phyloP scores from a whole-genome alignment of 2,888 invertebrate genomes.

The Cordilura impudica region DNA sequence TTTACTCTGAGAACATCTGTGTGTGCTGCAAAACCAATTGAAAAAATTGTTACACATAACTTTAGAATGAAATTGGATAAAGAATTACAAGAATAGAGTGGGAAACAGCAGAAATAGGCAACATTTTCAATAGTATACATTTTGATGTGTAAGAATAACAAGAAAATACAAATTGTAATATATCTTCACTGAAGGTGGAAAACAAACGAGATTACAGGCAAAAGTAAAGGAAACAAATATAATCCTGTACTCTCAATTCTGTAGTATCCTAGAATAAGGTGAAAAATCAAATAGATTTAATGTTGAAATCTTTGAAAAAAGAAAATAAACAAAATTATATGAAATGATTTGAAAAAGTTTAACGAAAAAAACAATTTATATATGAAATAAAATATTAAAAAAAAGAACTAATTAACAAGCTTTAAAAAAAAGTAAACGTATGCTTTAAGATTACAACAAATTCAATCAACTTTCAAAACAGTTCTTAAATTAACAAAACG shows the following conservation, averaged over 20 bases:
- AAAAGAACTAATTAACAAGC: constrained; percentile 3
- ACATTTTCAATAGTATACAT: constrained; percentile 38
- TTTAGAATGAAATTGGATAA: constrained; percentile 31
- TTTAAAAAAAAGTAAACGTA: constrained; percentile 37
- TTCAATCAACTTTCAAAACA: constrained; percentile 27
- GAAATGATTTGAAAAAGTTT: background rate
- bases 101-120: background rate
- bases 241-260: constrained; percentile 46
- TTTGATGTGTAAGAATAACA: constrained; percentile 21
- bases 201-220: background rate
- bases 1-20: constrained; percentile 49
- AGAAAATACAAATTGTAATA: constrained; percentile 32
- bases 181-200: constrained; percentile 42
- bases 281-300: constrained; percentile 54
- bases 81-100: constrained; percentile 27
- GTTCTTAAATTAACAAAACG: background rate
- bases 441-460: constrained; percentile 39
- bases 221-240: constrained; percentile 10
- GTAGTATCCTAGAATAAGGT: constrained; percentile 49
- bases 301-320: constrained; percentile 8
- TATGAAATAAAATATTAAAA: background rate
- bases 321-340: background rate
- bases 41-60: constrained; percentile 46
- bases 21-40: constrained; percentile 20
- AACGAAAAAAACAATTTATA: background rate